phyloP scores from a whole-genome alignment of 2,888 invertebrate genomes.

The Adelphocoris suturalis region DNA sequence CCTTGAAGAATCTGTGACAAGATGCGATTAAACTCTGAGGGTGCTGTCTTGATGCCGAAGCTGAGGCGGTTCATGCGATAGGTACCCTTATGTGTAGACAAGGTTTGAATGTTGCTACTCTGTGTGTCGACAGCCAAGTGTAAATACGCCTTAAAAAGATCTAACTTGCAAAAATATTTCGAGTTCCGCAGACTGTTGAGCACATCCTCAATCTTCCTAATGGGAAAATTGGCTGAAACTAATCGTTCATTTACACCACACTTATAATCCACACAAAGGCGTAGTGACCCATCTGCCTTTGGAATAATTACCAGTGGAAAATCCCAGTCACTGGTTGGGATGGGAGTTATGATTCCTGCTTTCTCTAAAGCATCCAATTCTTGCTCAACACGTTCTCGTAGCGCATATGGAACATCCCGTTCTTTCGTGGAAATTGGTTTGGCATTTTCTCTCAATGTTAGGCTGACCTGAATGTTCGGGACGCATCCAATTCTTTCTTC shows the following conservation, averaged over 20 bases:
- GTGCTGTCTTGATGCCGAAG: slow-evolving; percentile 55
- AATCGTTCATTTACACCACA: slow-evolving; percentile 39
- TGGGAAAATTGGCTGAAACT: slow-evolving; percentile 72
- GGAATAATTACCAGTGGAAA: too few relatives aligned
- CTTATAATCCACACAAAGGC: too few relatives aligned
- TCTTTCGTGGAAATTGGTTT: too few relatives aligned
- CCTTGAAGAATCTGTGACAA: slow-evolving; percentile 66
- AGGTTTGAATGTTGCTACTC: slow-evolving; percentile 69
- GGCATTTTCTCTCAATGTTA: too few relatives aligned
- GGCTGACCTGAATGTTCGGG: too few relatives aligned
- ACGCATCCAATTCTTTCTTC: too few relatives aligned
- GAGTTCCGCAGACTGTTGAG: slow-evolving; percentile 36
- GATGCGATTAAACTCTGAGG: not conserved
- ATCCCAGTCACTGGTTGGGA: too few relatives aligned
- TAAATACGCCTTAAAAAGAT: slow-evolving; percentile 74
- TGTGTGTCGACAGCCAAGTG: slow-evolving; percentile 72
- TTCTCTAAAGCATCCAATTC: too few relatives aligned
- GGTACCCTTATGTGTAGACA: not conserved
- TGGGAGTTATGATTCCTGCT: too few relatives aligned
- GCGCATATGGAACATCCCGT: too few relatives aligned
- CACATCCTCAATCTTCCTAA: slow-evolving; percentile 75
- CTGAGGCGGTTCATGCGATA: slow-evolving; percentile 51
- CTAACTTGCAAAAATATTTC: slow-evolving; percentile 58
- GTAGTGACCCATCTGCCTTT: too few relatives aligned
- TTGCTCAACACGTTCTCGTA: too few relatives aligned